Evolutionary conservation across 2,888 invertebrate species (phyloP).

Genomic region (Rambutsinella grinnellia): DNA sequence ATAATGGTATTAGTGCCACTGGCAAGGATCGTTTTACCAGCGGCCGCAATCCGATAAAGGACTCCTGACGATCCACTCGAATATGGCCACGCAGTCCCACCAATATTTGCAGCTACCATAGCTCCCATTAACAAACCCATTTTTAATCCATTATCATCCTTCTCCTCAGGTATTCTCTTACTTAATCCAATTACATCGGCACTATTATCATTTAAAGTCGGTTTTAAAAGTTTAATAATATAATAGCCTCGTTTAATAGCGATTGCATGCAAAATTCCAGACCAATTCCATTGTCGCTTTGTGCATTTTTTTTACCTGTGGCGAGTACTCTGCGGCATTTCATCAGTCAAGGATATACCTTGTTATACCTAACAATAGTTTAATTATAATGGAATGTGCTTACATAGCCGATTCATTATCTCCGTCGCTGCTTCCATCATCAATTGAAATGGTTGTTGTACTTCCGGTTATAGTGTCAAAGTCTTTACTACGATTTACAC

Average conservation of each 20-base stretch:
- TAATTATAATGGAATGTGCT: no score
- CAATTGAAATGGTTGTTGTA: constrained; percentile 40
- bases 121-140: constrained; percentile 44
- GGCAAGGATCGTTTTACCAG: constrained; percentile 22
- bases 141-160: constrained; percentile 39
- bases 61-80: constrained; percentile 49
- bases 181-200: constrained; percentile 5
- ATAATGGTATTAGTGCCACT: constrained; percentile 17
- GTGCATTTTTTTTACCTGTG: no score
- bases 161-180: not conserved
- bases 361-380: no score
- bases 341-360: no score
- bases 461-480: constrained; percentile 35
- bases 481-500: constrained; percentile 45
- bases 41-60: constrained; percentile 43
- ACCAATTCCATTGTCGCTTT: no score
- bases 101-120: constrained; percentile 60
- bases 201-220: no score
- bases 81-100: constrained; percentile 59
- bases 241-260: no score
- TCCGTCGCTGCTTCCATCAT: constrained; percentile 35
- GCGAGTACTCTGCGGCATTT: no score
- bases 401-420: constrained; percentile 46
- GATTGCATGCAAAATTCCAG: no score
- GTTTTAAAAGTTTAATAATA: no score